Percentiles rank a stretch among this genome's conserved stretches.
phyloP scores from a whole-genome alignment of 2,888 invertebrate species.

The Epirrhoe alternata region DNA sequence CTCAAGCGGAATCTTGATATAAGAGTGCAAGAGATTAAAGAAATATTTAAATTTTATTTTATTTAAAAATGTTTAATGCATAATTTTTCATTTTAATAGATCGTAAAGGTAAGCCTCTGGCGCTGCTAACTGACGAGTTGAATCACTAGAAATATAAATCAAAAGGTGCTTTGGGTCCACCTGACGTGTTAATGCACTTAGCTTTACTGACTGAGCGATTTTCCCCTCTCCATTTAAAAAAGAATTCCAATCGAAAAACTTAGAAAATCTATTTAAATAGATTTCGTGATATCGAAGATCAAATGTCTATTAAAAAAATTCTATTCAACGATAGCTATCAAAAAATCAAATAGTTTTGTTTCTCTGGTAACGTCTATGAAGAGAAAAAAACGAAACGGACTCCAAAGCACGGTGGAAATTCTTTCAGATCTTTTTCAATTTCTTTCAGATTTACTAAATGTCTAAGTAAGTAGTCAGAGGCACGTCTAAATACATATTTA shows the following conservation, averaged over 20 bases:
- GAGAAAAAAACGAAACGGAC: too few species aligned
- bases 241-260: neutral
- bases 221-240: constrained; percentile 12
- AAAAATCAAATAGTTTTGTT: too few species aligned
- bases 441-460: too few species aligned
- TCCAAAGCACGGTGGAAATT: too few species aligned
- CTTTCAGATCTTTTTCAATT: too few species aligned
- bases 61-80: neutral
- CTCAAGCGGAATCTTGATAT: neutral
- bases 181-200: constrained; percentile 24
- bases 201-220: constrained; percentile 19
- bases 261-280: neutral
- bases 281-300: too few species aligned
- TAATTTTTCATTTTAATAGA: constrained; percentile 5
- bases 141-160: constrained; percentile 30
- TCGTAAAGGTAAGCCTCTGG: constrained; percentile 39
- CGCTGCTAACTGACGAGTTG: constrained; percentile 34
- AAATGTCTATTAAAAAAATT: too few species aligned
- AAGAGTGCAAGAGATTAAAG: neutral
- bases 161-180: constrained; percentile 21
- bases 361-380: too few species aligned
- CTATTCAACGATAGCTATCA: too few species aligned
- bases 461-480: too few species aligned
- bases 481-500: too few species aligned
- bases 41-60: neutral